These are phyloP conservation scores for Andrena dorsata DNA, from an alignment of 2,888 invertebrate species.

Conservation along the genomic window DNA sequence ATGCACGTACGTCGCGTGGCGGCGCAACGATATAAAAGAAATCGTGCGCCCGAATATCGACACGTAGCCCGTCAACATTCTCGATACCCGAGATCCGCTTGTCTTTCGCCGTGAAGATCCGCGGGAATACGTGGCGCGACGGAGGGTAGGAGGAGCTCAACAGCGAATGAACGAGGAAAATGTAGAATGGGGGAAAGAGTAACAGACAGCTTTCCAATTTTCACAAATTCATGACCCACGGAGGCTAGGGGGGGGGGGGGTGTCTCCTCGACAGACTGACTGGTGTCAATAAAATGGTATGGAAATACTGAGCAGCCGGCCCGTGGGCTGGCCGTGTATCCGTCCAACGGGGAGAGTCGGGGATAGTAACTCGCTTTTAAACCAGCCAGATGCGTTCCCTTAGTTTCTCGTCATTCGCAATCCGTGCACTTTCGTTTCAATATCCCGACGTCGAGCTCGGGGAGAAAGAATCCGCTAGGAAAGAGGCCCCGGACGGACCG, in stretches of 20 bases:
- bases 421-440: neutral
- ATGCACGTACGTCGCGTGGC: neutral
- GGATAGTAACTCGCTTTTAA: constrained; percentile 42
- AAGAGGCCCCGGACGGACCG: too few relatives aligned
- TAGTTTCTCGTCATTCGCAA: neutral
- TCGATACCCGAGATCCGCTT: constrained; percentile 53
- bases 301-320: constrained; percentile 37
- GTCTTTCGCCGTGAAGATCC: constrained; percentile 32
- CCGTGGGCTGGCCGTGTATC: neutral
- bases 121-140: constrained; percentile 7
- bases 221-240: constrained; percentile 69
- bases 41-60: constrained; percentile 43
- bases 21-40: constrained; percentile 16
- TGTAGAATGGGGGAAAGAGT: constrained; percentile 49
- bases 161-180: constrained; percentile 22
- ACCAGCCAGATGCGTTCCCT: constrained; percentile 28
- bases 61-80: constrained; percentile 48
- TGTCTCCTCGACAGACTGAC: constrained; percentile 55
- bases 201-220: constrained; percentile 73
- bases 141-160: neutral
- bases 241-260: constrained; percentile 36
- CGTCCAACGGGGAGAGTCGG: constrained; percentile 39
- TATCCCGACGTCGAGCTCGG: neutral
- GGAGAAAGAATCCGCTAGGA: neutral
- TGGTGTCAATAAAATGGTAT: constrained; percentile 73